phyloP scores from a whole-genome alignment of 92 coral and sea anemone species.

The Palythoa heliodiscus region DNA sequence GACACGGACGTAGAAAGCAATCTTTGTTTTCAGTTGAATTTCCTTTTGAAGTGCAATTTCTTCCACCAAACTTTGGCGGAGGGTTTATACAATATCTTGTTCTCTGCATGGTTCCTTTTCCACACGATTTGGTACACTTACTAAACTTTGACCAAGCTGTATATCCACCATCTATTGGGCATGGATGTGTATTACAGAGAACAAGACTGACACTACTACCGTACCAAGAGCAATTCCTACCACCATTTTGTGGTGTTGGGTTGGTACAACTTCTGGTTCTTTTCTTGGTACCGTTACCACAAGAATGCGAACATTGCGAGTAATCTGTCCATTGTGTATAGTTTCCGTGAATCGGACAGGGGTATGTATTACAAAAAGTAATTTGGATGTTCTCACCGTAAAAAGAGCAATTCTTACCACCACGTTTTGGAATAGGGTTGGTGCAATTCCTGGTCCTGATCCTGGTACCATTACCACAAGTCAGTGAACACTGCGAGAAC shows the following conservation, averaged over 20 bases:
- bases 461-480: conserved; percentile 68
- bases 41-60: conserved; percentile 70
- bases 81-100: conserved; percentile 77
- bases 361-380: conserved; percentile 52
- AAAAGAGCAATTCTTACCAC: conserved; percentile 69
- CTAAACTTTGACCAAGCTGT: conserved; percentile 68
- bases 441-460: conserved; percentile 65
- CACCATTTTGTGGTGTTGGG: conserved; percentile 69
- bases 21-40: conserved; percentile 47
- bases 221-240: conserved; percentile 63
- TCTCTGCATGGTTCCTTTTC: conserved; percentile 67
- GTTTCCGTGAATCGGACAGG: conserved; percentile 78
- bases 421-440: conserved; percentile 70
- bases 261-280: conserved; percentile 66
- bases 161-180: conserved; percentile 87
- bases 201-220: conserved; percentile 59
- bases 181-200: conserved; percentile 60
- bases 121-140: conserved; percentile 73
- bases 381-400: conserved; percentile 53
- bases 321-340: conserved; percentile 65
- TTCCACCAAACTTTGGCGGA: conserved; percentile 76
- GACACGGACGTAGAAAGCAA: conserved; percentile 72
- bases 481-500: conserved; percentile 62
- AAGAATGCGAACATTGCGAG: conserved; percentile 56
- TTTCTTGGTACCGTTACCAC: conserved; percentile 58